phyloP scores from a whole-genome alignment of 2,797 vertebrate species.

The Neosilurus hyrtlii region DNA sequence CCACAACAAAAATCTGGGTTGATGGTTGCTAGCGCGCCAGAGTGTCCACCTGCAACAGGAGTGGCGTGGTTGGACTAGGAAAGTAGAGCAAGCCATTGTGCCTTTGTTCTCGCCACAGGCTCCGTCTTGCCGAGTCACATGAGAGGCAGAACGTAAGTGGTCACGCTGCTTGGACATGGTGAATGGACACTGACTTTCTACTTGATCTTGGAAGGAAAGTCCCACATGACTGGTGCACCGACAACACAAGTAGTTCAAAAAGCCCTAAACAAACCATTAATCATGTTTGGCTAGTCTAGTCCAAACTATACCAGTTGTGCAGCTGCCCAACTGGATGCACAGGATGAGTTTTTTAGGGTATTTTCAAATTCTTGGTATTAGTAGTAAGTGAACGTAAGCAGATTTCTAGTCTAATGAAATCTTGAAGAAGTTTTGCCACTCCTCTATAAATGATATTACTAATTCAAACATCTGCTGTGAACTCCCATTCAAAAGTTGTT shows the following conservation, averaged over 20 bases:
- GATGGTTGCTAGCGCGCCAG: constrained; percentile 51
- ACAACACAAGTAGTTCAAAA: constrained; percentile 24
- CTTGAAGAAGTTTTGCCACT: neutral
- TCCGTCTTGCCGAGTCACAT: constrained; percentile 52
- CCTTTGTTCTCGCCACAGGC: constrained; percentile 55
- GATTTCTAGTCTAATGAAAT: neutral
- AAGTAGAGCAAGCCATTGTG: constrained; percentile 56
- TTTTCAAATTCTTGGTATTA: neutral
- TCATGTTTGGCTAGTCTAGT: constrained; percentile 11
- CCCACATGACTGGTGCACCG: constrained; percentile 27
- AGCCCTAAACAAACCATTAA: constrained; percentile 32
- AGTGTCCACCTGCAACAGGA: constrained; percentile 57
- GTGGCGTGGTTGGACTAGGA: constrained; percentile 42
- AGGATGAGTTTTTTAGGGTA: neutral
- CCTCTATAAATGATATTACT: too few species aligned
- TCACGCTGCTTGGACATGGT: constrained; percentile 52
- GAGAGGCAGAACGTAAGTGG: constrained; percentile 45
- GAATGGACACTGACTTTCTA: constrained; percentile 49
- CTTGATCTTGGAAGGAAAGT: constrained; percentile 27
- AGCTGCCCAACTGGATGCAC: neutral
- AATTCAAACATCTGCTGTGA: too few species aligned
- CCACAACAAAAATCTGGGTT: constrained; percentile 57
- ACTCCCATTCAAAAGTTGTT: too few species aligned
- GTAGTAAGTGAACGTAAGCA: neutral
- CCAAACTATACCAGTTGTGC: constrained; percentile 7